Conservation (phyloP, 1,140 invertebrate species). For the Medauroidea extradentata region DNA sequence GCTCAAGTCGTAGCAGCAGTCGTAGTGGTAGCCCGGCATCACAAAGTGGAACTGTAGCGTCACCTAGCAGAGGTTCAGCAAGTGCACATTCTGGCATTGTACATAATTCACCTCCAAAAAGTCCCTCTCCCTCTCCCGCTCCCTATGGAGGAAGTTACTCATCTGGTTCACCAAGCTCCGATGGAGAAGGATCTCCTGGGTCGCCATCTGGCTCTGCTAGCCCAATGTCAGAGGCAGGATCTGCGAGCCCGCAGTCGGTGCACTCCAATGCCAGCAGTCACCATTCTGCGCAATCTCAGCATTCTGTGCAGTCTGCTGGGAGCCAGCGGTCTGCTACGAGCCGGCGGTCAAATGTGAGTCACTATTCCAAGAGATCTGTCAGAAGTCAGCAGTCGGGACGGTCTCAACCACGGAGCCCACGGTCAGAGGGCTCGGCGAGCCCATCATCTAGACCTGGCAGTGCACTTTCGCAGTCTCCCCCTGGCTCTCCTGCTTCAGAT, state of each 20-base stretch:
- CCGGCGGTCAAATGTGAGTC: not conserved
- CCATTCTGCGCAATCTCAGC: not conserved
- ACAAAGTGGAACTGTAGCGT: not conserved
- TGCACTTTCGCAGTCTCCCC: not conserved
- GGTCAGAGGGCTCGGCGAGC: not conserved
- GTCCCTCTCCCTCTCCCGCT: slow-evolving; percentile 3
- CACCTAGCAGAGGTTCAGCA: slow-evolving; percentile 2
- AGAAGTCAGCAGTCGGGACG: not conserved
- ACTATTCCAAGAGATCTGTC: not conserved
- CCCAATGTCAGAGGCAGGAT: not conserved
- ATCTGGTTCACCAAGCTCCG: not conserved
- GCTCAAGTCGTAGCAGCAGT: slow-evolving; percentile 13
- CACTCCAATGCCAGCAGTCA: slow-evolving; percentile 1
- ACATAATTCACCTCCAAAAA: not conserved
- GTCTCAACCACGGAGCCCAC: slow-evolving; percentile 1
- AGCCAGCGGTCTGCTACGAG: not conserved
- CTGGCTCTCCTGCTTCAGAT: not conserved
- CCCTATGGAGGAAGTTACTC: slow-evolving; percentile 5
- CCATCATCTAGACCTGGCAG: not conserved
- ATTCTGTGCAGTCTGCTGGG: not conserved
- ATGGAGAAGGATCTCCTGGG: not conserved
- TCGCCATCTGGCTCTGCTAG: not conserved
- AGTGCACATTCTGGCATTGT: slow-evolving; percentile 3
- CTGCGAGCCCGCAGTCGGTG: not conserved
- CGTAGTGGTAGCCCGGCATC: slow-evolving; percentile 8